phyloP scores from a whole-genome alignment of 2,888 invertebrate species.

The Melanostoma mellinum region DNA sequence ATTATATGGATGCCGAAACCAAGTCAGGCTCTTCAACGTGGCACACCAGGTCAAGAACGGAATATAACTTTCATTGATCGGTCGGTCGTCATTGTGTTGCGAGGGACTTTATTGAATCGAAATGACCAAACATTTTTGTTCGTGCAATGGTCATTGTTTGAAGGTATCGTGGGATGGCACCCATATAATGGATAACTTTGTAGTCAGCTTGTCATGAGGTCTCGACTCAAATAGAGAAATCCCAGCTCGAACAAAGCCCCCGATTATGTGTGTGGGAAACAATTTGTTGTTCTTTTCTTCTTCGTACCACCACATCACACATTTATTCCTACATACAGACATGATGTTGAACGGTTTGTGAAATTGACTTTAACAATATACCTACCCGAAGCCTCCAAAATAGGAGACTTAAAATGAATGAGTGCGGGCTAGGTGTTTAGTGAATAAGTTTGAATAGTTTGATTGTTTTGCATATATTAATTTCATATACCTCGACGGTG shows the following conservation, averaged over 20 bases:
- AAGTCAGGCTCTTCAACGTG: slow-evolving; percentile 40
- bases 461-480: too few relatives aligned
- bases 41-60: slow-evolving; percentile 62
- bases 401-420: too few relatives aligned
- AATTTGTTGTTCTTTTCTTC: slow-evolving; percentile 9
- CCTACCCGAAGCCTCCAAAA: too few relatives aligned
- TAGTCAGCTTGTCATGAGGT: slow-evolving; percentile 71
- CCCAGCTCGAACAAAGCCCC: slow-evolving; percentile 37
- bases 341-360: too few relatives aligned
- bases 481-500: too few relatives aligned
- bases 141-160: slow-evolving; percentile 69
- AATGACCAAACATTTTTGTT: slow-evolving; percentile 72
- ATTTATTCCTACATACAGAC: too few relatives aligned
- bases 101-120: slow-evolving; percentile 70
- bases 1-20: slow-evolving; percentile 2
- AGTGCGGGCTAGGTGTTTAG: too few relatives aligned
- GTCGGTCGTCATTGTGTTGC: slow-evolving; percentile 53
- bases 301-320: not conserved
- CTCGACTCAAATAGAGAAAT: slow-evolving; percentile 64
- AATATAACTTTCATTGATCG: slow-evolving; percentile 69
- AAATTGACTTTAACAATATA: too few relatives aligned
- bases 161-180: slow-evolving; percentile 67
- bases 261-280: slow-evolving; percentile 71
- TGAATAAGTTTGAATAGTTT: too few relatives aligned
- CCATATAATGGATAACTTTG: slow-evolving; percentile 67